Conservation (phyloP, 2,797 vertebrate genomes). For the Acrossocheilus fasciatus region DNA sequence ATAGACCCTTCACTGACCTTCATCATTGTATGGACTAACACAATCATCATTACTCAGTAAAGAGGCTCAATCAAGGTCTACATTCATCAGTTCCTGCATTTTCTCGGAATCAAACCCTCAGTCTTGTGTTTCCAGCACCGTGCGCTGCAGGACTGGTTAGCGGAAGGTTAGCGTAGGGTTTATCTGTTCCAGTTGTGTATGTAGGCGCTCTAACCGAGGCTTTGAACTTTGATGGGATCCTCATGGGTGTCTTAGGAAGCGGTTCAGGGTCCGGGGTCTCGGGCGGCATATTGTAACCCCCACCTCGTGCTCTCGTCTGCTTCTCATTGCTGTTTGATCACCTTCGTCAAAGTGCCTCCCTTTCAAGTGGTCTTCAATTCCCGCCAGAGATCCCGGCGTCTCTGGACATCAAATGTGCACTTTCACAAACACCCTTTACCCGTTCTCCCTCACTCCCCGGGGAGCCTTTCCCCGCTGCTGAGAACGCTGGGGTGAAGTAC, state of each 20-base stretch:
- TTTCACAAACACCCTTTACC: conserved; percentile 44
- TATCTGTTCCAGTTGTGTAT: conserved; percentile 6
- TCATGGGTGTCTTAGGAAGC: conserved; percentile 38
- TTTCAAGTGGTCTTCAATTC: conserved; percentile 64
- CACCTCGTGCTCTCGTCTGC: conserved; percentile 49
- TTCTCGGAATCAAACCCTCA: not conserved
- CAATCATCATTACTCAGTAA: not conserved
- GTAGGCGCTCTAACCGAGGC: not conserved
- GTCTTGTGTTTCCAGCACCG: not conserved
- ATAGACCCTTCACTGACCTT: no score
- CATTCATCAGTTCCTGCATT: not conserved
- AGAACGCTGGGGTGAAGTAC: conserved; percentile 40
- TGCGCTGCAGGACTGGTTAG: not conserved
- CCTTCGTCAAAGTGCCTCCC: conserved; percentile 53
- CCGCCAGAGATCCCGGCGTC: conserved; percentile 51
- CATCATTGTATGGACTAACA: no score
- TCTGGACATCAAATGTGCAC: conserved; percentile 57
- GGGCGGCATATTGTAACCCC: conserved; percentile 14
- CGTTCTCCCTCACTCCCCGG: conserved; percentile 12
- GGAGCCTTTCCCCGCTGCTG: conserved; percentile 24
- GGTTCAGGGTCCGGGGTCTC: conserved; percentile 25
- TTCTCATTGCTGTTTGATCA: conserved; percentile 62
- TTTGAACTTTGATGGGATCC: conserved; percentile 57
- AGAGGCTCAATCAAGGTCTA: not conserved
- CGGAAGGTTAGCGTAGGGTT: not conserved